A percentile compares a stretch with the other conserved stretches of the same genome.
These are phyloP conservation scores for Rhineura floridana DNA, from an alignment of 2,113 vertebrate genomes.

Conservation along the genomic window DNA sequence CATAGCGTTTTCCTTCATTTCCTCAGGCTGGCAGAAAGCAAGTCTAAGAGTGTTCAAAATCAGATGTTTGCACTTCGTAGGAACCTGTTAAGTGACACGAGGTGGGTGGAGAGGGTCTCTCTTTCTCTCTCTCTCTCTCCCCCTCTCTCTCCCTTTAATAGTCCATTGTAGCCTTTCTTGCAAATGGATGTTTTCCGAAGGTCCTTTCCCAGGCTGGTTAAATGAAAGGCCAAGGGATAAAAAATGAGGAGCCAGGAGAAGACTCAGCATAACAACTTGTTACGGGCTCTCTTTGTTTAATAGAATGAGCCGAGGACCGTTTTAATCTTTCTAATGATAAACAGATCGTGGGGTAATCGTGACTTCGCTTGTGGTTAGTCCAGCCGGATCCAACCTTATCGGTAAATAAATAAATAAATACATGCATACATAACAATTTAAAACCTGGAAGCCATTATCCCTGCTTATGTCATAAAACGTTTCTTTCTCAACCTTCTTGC, in stretches of 20 bases:
- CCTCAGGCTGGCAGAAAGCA: slow-evolving; percentile 7
- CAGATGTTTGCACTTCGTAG: slow-evolving; percentile 5
- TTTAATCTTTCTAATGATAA: slow-evolving; percentile 76
- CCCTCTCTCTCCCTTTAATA: no score
- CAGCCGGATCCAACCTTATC: slow-evolving; percentile 57
- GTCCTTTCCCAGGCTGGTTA: slow-evolving; percentile 40
- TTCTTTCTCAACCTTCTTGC: slow-evolving; percentile 43
- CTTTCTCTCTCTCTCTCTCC: no score
- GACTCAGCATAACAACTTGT: slow-evolving; percentile 63
- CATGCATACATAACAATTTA: not conserved
- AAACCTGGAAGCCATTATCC: slow-evolving; percentile 77
- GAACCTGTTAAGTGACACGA: not conserved
- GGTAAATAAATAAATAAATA: slow-evolving; percentile 60
- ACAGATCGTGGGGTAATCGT: slow-evolving; percentile 56
- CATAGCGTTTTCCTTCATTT: not conserved
- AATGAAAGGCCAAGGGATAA: slow-evolving; percentile 46
- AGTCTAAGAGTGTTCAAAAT: slow-evolving; percentile 12
- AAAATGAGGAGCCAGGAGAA: slow-evolving; percentile 57
- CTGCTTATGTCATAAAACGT: slow-evolving; percentile 69
- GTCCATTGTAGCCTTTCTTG: not conserved
- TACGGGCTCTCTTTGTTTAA: slow-evolving; percentile 57
- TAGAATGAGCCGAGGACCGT: slow-evolving; percentile 52
- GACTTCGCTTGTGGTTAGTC: slow-evolving; percentile 46
- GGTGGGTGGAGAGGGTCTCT: not conserved
- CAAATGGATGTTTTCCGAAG: slow-evolving; percentile 32